A percentile compares a stretch with the other conserved stretches of the same genome.
Conservation (phyloP, 2,113 vertebrate genomes). For the Bettongia penicillata region DNA sequence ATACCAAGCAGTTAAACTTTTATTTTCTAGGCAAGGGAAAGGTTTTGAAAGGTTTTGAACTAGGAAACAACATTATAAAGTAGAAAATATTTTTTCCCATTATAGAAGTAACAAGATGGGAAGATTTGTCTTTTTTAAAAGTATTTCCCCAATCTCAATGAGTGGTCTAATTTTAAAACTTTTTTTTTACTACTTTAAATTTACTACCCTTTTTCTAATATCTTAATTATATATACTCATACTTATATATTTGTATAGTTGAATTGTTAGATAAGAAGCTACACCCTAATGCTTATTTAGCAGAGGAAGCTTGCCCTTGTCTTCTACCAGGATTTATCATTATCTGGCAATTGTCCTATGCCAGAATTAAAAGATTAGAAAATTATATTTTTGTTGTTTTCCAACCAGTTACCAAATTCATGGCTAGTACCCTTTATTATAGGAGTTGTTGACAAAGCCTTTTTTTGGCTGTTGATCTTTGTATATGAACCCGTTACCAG, state of each 20-base stretch:
- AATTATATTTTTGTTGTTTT: background rate
- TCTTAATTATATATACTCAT: background rate
- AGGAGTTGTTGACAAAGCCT: background rate
- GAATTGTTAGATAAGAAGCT: background rate
- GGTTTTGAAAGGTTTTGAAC: background rate
- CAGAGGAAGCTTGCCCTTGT: background rate
- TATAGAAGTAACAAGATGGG: background rate
- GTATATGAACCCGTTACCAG: background rate
- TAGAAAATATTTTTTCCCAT: background rate
- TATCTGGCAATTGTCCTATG: background rate
- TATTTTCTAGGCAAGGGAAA: background rate
- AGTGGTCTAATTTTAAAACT: background rate
- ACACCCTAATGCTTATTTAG: background rate
- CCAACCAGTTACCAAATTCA: background rate
- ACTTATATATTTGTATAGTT: background rate
- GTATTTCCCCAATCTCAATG: background rate
- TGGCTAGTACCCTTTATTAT: background rate
- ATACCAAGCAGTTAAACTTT: background rate
- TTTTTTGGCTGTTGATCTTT: background rate
- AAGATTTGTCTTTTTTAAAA: background rate
- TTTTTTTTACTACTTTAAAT: background rate
- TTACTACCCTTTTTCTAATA: background rate
- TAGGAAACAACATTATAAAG: background rate
- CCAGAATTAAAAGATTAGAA: background rate
- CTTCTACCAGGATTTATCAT: background rate